Base-by-base conservation (phyloP, 1,140 invertebrate genomes). In the Rhopalosiphum padi region DNA sequence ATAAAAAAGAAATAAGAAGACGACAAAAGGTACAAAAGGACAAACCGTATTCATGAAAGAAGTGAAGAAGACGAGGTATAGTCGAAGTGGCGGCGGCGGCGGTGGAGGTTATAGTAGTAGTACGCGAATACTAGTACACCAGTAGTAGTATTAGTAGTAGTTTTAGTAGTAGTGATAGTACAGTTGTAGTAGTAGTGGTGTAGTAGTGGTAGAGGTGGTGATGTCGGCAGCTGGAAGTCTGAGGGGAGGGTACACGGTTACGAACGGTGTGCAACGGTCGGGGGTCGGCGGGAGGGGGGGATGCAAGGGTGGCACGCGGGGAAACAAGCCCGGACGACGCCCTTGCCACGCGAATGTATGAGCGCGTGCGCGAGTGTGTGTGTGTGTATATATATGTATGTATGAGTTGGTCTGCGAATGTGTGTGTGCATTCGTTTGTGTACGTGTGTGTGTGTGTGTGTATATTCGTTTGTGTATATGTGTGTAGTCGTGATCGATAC, bases 301-400 rank as follows among this genome's bases (percentile, higher is more conserved):
- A 3, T 53, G 18, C 21, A 30, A 15, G 0, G 53, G 35, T 30
- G 30, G 90, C 41, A 43, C 41, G 53, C 55, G 15, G 55, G 43
- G 91, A 30, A 92, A n/a, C 46, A 55, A 55, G 77, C 91, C 91
- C 91, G 91, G 91, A 92, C 91, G 91, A 92, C 91, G 91, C 91
- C 91, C 91, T 92, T 85, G 91, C 91, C 77, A 37, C 25, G 91
- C 68, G 91, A 83, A 85, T 91, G 43, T 91, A 55, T 22, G n/a
- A 22, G n/a, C 22, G 43, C 48, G 60, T 35, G 90, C 35, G 90
- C 30, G n/a, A 1, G 18, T 3, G 48, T 35, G 86, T 53, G 8
- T 43, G 9, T 30, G 9, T 4, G 41, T 46, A 9, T 22, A 18
- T 85, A 9, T 25, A 25, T 15, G 8, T 41, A 25, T 46, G 25